These are phyloP conservation scores for Sminthurinus aureus DNA, from an alignment of 2,888 invertebrate species.

Conservation along the genomic window DNA sequence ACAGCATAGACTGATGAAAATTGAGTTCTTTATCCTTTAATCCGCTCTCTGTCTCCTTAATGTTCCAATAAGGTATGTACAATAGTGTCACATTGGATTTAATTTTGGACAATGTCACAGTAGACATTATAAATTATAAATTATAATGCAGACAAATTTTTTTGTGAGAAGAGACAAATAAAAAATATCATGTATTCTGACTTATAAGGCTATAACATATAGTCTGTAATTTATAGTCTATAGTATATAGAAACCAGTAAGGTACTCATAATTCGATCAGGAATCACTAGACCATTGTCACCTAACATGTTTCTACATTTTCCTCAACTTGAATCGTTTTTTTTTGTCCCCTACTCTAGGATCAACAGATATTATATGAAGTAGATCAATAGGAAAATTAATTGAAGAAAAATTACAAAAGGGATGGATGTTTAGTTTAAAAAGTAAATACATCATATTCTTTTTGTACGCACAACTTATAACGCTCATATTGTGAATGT, in stretches of 20 bases:
- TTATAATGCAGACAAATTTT: too few species aligned
- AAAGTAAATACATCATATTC: too few species aligned
- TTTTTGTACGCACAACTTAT: too few species aligned
- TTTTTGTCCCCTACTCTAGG: too few species aligned
- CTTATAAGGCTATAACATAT: not conserved
- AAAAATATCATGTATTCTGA: not conserved
- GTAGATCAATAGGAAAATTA: too few species aligned
- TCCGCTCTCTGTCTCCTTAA: not conserved
- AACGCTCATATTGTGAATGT: too few species aligned
- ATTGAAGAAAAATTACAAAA: too few species aligned
- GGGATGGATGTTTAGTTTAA: too few species aligned
- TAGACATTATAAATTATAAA: too few species aligned
- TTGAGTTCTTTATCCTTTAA: not conserved
- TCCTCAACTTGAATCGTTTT: not conserved
- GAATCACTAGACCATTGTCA: not conserved
- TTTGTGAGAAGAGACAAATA: too few species aligned
- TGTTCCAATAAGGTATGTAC: not conserved
- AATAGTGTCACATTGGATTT: not conserved
- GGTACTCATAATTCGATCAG: conserved; percentile 9
- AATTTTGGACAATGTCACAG: not conserved
- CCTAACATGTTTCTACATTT: not conserved
- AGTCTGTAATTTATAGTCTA: not conserved
- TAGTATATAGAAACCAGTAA: not conserved
- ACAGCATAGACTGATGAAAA: not conserved
- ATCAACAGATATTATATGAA: too few species aligned